These are phyloP conservation scores for Bolborhynchus lineola DNA, from an alignment of 2,113 vertebrate species.

Conservation along the genomic window DNA sequence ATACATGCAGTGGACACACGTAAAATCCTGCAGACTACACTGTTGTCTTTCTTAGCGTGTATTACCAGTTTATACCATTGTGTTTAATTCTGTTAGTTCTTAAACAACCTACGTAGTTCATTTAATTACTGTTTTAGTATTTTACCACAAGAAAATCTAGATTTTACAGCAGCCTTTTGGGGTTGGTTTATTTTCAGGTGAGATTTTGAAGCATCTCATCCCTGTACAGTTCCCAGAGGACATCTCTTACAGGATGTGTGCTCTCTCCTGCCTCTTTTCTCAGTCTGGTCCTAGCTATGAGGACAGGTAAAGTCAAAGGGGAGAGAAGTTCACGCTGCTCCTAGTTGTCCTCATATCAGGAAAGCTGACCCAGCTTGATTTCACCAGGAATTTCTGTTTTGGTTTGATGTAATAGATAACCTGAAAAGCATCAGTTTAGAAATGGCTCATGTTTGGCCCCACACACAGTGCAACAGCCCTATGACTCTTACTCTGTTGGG, in stretches of 20 bases:
- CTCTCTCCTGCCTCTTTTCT: conserved; percentile 67
- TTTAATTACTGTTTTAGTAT: neutral
- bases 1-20: neutral
- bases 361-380: neutral
- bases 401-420: neutral
- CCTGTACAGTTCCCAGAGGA: conserved; percentile 74
- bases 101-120: neutral
- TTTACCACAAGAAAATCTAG: neutral
- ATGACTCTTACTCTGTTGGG: neutral
- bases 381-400: neutral
- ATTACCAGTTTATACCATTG: neutral
- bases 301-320: neutral
- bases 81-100: neutral
- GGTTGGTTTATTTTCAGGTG: neutral
- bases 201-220: conserved; percentile 72
- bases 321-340: neutral
- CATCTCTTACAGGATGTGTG: conserved; percentile 9
- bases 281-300: conserved; percentile 47
- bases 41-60: neutral
- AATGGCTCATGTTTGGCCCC: neutral
- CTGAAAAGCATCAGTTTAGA: neutral
- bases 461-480: neutral
- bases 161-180: conserved; percentile 68
- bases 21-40: neutral
- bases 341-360: neutral